Evolutionary conservation across 2,888 invertebrate species (phyloP).

Genomic region (Epinotia nisella): DNA sequence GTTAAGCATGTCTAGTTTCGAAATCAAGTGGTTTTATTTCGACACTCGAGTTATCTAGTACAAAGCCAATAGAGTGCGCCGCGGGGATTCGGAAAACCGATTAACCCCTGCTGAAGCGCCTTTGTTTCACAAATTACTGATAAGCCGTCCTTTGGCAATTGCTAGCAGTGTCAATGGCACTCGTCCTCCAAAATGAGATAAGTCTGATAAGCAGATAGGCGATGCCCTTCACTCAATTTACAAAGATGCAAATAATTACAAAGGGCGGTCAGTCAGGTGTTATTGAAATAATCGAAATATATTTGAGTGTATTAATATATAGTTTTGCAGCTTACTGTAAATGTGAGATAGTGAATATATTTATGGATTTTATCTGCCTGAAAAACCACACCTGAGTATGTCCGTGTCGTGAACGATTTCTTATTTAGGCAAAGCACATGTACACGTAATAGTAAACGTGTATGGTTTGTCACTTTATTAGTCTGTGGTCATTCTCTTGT

Average conservation of each 20-base stretch:
- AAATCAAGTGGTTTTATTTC: constrained; percentile 62
- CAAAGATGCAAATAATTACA: constrained; percentile 9
- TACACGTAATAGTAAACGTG: too few species aligned
- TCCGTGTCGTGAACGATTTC: too few species aligned
- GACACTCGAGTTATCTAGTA: constrained; percentile 59
- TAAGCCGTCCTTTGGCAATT: constrained; percentile 30
- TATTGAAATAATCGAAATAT: too few species aligned
- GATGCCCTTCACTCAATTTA: constrained; percentile 33
- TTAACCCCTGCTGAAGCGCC: constrained; percentile 39
- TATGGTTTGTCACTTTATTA: not conserved
- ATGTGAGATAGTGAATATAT: too few species aligned
- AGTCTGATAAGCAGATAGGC: constrained; percentile 23
- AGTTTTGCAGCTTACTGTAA: too few species aligned
- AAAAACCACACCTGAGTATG: too few species aligned
- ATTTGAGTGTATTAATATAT: too few species aligned
- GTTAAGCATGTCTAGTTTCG: constrained; percentile 58
- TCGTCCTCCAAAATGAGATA: constrained; percentile 38
- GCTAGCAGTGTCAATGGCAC: constrained; percentile 41
- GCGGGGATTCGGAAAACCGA: constrained; percentile 53
- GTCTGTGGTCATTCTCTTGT: not conserved
- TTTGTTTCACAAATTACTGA: constrained; percentile 38
- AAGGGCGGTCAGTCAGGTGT: not conserved
- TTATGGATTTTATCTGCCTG: too few species aligned
- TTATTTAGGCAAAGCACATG: too few species aligned
- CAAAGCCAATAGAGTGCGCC: constrained; percentile 53